Conservation (phyloP, 2,113 vertebrate genomes). For the Motacilla tschutschensis region DNA sequence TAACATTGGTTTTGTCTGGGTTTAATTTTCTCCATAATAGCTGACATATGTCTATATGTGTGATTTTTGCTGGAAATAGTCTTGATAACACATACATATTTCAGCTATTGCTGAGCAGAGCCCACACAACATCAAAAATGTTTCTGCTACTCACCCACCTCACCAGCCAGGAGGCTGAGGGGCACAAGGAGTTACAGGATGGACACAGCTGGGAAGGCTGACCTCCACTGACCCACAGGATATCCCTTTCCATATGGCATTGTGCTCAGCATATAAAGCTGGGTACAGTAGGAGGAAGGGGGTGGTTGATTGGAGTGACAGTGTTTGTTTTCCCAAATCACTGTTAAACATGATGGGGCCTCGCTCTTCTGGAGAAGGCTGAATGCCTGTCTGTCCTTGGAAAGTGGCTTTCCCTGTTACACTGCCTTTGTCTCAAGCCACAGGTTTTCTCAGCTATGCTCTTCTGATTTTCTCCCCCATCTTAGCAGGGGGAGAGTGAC, state of each 20-base stretch:
- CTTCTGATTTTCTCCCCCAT: neutral
- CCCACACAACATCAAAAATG: neutral
- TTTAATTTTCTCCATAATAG: neutral
- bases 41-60: neutral
- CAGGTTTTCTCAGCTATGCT: neutral
- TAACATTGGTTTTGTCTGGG: neutral
- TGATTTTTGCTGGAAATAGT: neutral
- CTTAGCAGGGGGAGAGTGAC: neutral
- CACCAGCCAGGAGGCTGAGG: neutral
- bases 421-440: neutral
- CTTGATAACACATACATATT: too few relatives aligned
- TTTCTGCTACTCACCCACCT: neutral
- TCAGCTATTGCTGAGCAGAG: neutral
- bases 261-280: neutral
- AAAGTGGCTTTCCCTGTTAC: neutral
- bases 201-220: neutral
- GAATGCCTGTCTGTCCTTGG: neutral
- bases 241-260: neutral
- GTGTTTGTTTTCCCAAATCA: neutral
- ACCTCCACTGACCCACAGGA: neutral
- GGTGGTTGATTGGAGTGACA: too few relatives aligned
- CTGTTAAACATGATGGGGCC: accelerated
- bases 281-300: neutral
- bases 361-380: too few relatives aligned
- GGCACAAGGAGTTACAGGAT: neutral